Evolutionary conservation across 1,140 invertebrate species (phyloP), one percentile per base, ranked within the genome.

Genomic region (Zaprionus lachaisei): DNA sequence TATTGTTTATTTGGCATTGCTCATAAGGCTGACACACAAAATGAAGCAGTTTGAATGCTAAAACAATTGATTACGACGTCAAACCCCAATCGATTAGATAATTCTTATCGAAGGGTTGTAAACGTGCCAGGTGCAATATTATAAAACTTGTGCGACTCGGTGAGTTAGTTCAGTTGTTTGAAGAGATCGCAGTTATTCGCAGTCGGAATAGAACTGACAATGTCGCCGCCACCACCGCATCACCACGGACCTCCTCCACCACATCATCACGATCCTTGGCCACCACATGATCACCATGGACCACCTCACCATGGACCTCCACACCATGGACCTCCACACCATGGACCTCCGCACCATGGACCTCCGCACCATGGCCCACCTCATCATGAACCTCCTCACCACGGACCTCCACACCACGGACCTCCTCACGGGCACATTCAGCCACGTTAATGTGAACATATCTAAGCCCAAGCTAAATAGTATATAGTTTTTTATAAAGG

Each of bases 81-180:
- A 57, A 70, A 63, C 41, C 67, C 60, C 7, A 34, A 2, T 71
- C 12, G 72, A 75, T 75, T 60, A 75, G 72, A 75, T 75, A 75
- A 37, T 17, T 11, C 60, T 64, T 75, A 75, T 75, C 72, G n/a
- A 1, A 20, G 64, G 22, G 5, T 9, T 60, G 63, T 71, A 71
- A 58, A 70, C 20, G 41, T 28, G 24, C 47, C 37, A 14, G 49
- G 37, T 47, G 24, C 4, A 47, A 69, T 58, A 58, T 58, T 71
- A 75, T 75, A 75, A 71, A 75, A 64, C 67, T 51, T 75, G 41
- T 41, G 60, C 67, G 12, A 24, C 15, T 11, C n/a, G 12, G 5
- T 4, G 12, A 41, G 17, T 15, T 22, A 28, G 17, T 64, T 75
- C 60, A 75, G 72, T 75, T 58, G 60, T 24, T n/a, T 28, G 31